A percentile compares a stretch with the other conserved stretches of the same genome.
Conservation (phyloP, 1,140 invertebrate species). For the Pteromalus puparum region DNA sequence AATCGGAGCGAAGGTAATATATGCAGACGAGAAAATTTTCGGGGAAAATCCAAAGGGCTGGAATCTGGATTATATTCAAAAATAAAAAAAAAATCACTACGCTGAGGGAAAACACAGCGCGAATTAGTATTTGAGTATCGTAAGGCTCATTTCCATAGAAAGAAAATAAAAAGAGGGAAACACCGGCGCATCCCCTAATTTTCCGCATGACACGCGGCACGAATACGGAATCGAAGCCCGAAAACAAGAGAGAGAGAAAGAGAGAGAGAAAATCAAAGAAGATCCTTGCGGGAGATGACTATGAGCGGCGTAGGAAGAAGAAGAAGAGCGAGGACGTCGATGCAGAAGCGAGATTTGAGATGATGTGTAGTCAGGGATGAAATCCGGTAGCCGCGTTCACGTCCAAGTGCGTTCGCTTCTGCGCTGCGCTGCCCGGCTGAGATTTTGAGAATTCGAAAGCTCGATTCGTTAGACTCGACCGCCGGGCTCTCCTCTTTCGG, state of each 20-base stretch:
- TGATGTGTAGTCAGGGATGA: conserved; percentile 72
- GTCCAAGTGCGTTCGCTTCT: conserved; percentile 69
- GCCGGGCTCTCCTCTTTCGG: not conserved
- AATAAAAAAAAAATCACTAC: not conserved
- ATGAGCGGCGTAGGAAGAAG: conserved; percentile 4
- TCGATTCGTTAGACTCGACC: conserved; percentile 15
- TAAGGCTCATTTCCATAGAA: not conserved
- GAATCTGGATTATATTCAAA: not conserved
- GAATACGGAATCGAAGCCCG: conserved; percentile 12
- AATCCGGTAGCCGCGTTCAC: conserved; percentile 72
- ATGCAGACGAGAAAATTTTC: conserved; percentile 42
- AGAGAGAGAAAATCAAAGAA: conserved; percentile 12
- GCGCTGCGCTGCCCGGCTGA: conserved; percentile 8
- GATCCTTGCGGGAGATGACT: not conserved
- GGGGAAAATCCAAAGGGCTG: not conserved
- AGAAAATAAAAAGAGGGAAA: conserved; percentile 29
- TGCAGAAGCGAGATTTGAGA: conserved; percentile 47
- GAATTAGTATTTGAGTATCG: not conserved
- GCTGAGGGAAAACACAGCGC: not conserved
- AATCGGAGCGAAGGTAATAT: conserved; percentile 26
- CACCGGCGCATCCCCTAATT: not conserved
- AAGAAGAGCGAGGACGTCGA: conserved; percentile 26
- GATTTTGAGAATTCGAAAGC: conserved; percentile 47
- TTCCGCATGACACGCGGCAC: conserved; percentile 44
- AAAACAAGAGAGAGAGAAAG: conserved; percentile 34